These are phyloP conservation scores for Mercenaria mercenaria DNA, from an alignment of 1,140 invertebrate species.

Conservation along the genomic window DNA sequence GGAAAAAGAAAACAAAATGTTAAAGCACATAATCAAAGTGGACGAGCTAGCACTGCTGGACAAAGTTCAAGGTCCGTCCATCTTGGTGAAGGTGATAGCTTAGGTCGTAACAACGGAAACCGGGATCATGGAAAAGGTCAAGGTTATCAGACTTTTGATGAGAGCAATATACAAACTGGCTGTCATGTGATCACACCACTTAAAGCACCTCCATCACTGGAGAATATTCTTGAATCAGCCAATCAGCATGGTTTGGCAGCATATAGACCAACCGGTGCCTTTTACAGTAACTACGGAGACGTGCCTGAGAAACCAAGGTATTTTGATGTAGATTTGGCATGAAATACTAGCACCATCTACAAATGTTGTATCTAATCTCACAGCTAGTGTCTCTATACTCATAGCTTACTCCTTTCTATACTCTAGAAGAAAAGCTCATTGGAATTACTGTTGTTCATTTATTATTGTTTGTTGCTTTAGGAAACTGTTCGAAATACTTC, in stretches of 20 bases:
- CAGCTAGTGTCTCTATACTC: not conserved
- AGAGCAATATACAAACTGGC: slow-evolving; percentile 14
- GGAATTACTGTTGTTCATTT: not conserved
- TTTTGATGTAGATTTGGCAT: slow-evolving; percentile 37
- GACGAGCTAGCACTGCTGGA: not conserved
- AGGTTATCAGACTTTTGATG: not conserved
- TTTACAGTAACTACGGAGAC: slow-evolving; percentile 57
- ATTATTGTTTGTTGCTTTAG: not conserved
- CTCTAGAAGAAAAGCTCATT: not conserved
- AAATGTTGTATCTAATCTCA: not conserved
- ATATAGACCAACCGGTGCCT: slow-evolving; percentile 35
- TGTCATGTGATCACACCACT: slow-evolving; percentile 61
- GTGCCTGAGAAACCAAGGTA: slow-evolving; percentile 65
- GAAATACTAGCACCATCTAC: not conserved
- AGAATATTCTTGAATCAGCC: slow-evolving; percentile 34
- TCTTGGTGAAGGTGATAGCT: not conserved
- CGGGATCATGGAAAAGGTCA: not conserved
- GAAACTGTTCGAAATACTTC: not conserved
- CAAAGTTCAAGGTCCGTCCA: too few relatives aligned
- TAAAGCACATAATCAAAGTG: not conserved
- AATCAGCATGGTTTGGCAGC: slow-evolving; percentile 38
- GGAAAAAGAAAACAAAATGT: slow-evolving; percentile 27
- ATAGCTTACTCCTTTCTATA: not conserved
- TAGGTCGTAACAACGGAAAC: not conserved
- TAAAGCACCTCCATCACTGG: slow-evolving; percentile 40